Percentiles rank a stretch among this genome's conserved stretches.
Conservation (phyloP, 2,113 vertebrate genomes). For the Ploceus nigricollis region DNA sequence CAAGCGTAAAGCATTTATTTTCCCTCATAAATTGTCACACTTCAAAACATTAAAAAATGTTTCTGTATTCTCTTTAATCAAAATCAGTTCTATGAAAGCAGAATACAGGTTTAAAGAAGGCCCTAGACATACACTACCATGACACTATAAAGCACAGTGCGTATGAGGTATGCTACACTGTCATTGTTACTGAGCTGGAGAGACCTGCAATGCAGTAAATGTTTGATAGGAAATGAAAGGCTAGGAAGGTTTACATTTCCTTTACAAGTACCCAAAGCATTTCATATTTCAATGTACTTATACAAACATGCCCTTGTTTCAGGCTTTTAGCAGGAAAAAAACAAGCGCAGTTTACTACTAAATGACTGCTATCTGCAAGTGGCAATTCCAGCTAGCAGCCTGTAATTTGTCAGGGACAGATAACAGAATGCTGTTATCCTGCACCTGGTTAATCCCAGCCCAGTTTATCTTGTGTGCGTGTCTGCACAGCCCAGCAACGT, state of each 20-base stretch:
- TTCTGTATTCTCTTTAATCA: constrained; percentile 38
- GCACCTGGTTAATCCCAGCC: constrained; percentile 57
- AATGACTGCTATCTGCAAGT: constrained; percentile 46
- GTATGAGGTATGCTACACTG: background rate
- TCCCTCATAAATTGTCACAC: constrained; percentile 10
- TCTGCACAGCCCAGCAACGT: background rate
- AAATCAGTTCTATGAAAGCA: constrained; percentile 49
- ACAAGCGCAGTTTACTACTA: constrained; percentile 44
- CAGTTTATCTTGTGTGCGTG: constrained; percentile 23
- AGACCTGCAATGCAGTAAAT: constrained; percentile 60
- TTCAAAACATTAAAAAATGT: constrained; percentile 1
- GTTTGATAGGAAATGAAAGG: constrained; percentile 18
- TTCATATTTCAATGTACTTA: constrained; percentile 59
- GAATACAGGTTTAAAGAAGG: constrained; percentile 44
- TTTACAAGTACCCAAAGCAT: constrained; percentile 25
- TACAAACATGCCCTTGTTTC: constrained; percentile 55
- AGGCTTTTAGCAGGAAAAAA: constrained; percentile 35
- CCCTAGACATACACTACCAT: constrained; percentile 1
- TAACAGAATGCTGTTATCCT: constrained; percentile 35
- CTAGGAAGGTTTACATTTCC: constrained; percentile 26
- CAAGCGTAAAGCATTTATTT: background rate
- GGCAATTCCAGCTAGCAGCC: constrained; percentile 45
- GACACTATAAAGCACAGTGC: background rate
- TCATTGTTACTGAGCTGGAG: background rate
- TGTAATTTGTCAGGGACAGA: constrained; percentile 54